Percentiles rank a stretch among this genome's conserved stretches.
Evolutionary conservation across 1,140 invertebrate genomes (phyloP).

Genomic region (Heliconius melpomene): DNA sequence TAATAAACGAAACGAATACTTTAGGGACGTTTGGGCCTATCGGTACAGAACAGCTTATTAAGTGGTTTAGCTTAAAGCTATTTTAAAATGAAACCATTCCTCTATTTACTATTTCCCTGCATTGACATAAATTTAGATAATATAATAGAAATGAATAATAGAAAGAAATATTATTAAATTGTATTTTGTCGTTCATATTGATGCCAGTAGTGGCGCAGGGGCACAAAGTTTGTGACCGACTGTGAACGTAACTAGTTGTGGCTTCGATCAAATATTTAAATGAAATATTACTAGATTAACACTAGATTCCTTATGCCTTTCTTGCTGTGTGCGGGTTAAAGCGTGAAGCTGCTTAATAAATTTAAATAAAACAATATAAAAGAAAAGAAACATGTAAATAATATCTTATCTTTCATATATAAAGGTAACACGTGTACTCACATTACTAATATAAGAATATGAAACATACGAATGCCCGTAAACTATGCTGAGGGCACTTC

Average conservation of each 20-base stretch:
- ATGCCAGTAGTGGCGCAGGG: no score
- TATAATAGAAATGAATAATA: not conserved
- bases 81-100: constrained; percentile 10
- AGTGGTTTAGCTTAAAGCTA: not conserved
- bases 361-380: not conserved
- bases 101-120: not conserved
- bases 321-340: no score
- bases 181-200: not conserved
- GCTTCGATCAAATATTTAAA: no score
- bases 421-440: not conserved
- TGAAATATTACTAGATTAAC: no score
- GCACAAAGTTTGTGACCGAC: no score
- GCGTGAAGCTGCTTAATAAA: not conserved
- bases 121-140: not conserved
- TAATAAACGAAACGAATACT: constrained; percentile 6
- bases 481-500: constrained; percentile 10
- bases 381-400: not conserved
- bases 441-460: constrained; percentile 20
- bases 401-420: constrained; percentile 6
- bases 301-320: no score
- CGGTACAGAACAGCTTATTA: not conserved
- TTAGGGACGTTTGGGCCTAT: constrained; percentile 10
- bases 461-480: constrained; percentile 23
- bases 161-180: not conserved
- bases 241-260: no score